Evolutionary conservation across 2,888 invertebrate genomes (phyloP), one percentile per base, ranked within the genome.

Genomic region (Argyra leucocephala): DNA sequence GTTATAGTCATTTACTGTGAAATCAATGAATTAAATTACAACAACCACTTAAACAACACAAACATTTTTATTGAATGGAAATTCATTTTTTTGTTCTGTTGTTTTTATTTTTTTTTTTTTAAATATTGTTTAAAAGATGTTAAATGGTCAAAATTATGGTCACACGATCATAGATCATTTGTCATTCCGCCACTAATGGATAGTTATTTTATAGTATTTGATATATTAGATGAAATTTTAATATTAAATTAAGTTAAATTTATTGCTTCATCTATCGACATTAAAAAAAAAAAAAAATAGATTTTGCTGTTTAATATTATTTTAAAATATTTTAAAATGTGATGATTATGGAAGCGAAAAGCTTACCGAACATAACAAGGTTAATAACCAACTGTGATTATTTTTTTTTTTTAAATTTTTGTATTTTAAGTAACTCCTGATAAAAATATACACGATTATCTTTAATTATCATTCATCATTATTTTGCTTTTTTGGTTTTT

Each of bases 121-220:
- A n/a, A 48, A 18, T 48, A 18, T 3, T 12, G 12, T 48, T 15
- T 48, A 48, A n/a, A 48, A 48, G 48, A 48, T 48, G 31, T 48
- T 48, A 48, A 48, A 48, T 48, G 48, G 48, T 48, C 48, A 48
- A 48, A 48, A 48, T 48, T 48, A 48, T 48, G 48, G 48, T 48
- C 48, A 48, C 48, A 48, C 48, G 48, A 48, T 48, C 48, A 48
- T 48, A 48, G 48, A 48, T 48, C 48, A 48, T 48, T 48, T 48
- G 48, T 48, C 48, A 48, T 48, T 48, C 48, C 15, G 15, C 48
- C 48, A 48, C 48, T 48, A 48, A 48, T 48, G 48, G 48, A 48
- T 48, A 48, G 5, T 48, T 48, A n/a, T 18, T 48, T 48, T 48
- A 18, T n/a, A 12, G 1, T 18, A 18, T 48, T 48, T 48, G 48